These are phyloP conservation scores for Liopterus haemorrhoidalis DNA, from an alignment of 2,888 invertebrate genomes.

Conservation along the genomic window DNA sequence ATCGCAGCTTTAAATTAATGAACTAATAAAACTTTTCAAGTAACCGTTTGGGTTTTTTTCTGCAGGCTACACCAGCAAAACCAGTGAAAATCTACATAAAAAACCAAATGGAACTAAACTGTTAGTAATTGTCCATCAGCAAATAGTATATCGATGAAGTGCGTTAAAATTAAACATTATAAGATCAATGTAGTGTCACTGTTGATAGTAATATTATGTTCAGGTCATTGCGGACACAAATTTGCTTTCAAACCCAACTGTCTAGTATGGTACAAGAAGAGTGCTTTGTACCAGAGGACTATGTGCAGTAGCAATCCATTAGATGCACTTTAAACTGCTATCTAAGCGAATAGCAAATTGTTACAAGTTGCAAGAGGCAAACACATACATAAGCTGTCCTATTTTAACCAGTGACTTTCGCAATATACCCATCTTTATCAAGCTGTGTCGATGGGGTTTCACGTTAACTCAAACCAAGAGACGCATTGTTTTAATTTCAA, in stretches of 20 bases:
- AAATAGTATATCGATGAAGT: too few relatives aligned
- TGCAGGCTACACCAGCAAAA: too few relatives aligned
- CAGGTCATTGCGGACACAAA: constrained; percentile 12
- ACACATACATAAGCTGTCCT: constrained; percentile 16
- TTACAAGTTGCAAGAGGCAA: constrained; percentile 32
- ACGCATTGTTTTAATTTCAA: constrained; percentile 22
- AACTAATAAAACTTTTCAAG: too few relatives aligned
- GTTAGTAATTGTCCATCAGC: too few relatives aligned
- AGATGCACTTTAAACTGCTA: constrained; percentile 37
- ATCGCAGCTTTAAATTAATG: too few relatives aligned
- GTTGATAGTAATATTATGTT: too few relatives aligned
- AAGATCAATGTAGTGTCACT: too few relatives aligned
- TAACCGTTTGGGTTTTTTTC: too few relatives aligned
- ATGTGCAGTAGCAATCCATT: constrained; percentile 35
- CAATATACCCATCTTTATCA: background rate
- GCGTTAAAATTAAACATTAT: too few relatives aligned
- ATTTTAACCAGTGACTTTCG: constrained; percentile 4
- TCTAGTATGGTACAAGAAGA: constrained; percentile 10
- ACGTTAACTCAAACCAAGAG: constrained; percentile 13
- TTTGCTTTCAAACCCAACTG: constrained; percentile 13
- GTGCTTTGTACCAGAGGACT: constrained; percentile 18
- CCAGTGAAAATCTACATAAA: too few relatives aligned
- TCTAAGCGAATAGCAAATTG: constrained; percentile 36
- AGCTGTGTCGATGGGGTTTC: background rate
- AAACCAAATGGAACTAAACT: too few relatives aligned